A percentile compares a stretch with the other conserved stretches of the same genome.
These are phyloP conservation scores for Astropecten irregularis DNA, from an alignment of 53 echinoderm and acorn worm species.

Conservation along the genomic window DNA sequence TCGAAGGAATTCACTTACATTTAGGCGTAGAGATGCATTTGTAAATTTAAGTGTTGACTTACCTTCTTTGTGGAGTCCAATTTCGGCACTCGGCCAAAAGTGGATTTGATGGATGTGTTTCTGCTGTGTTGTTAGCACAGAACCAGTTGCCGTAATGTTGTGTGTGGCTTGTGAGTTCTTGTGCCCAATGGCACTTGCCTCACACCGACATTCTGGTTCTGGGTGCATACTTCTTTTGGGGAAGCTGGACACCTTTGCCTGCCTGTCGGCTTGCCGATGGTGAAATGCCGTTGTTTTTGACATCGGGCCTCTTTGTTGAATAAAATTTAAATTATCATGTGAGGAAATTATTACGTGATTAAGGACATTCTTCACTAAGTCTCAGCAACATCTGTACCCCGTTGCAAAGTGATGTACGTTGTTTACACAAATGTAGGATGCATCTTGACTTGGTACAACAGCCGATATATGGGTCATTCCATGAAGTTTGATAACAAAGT, in stretches of 20 bases:
- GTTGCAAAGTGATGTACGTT: slow-evolving; percentile 11
- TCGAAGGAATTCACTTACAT: too few relatives aligned
- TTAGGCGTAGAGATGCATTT: too few relatives aligned
- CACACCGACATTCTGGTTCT: neutral
- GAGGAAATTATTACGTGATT: neutral
- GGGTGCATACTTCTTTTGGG: too few relatives aligned
- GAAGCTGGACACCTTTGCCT: slow-evolving; percentile 1
- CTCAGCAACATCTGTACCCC: neutral
- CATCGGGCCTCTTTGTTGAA: neutral
- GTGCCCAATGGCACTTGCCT: slow-evolving; percentile 45
- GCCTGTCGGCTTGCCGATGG: neutral
- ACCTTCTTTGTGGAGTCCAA: too few relatives aligned
- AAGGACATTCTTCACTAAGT: neutral
- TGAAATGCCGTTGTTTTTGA: slow-evolving; percentile 24
- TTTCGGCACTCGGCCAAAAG: too few relatives aligned
- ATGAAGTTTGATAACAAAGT: too few relatives aligned
- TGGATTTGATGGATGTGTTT: too few relatives aligned
- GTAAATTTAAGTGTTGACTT: too few relatives aligned
- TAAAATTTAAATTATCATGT: neutral
- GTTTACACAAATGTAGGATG: too few relatives aligned
- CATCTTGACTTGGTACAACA: too few relatives aligned
- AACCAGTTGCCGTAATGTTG: slow-evolving; percentile 38
- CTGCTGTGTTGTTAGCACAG: neutral
- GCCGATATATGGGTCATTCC: too few relatives aligned
- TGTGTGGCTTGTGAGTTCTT: slow-evolving; percentile 7